Evolutionary conservation across 2,113 vertebrate genomes (phyloP).

Genomic region (Rafetus swinhoei): DNA sequence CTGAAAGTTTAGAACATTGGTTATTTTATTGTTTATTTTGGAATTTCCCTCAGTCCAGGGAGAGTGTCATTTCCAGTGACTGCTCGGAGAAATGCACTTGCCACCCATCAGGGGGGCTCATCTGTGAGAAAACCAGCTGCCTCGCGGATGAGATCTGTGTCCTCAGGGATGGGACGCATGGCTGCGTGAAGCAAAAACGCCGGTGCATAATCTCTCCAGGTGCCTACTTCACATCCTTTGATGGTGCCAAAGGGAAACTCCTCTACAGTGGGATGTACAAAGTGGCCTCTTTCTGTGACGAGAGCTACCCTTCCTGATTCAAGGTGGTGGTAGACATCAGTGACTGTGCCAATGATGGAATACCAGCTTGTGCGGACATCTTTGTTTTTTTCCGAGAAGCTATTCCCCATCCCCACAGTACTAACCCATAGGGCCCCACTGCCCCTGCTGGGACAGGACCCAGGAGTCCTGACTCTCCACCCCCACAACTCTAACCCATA

Average conservation of each 20-base stretch:
- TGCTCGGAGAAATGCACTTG: conserved; percentile 73
- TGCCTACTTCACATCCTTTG: conserved; percentile 49
- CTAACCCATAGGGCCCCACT: too few relatives aligned
- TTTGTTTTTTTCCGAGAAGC: conserved; percentile 49
- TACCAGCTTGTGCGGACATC: fast-evolving
- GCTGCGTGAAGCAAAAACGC: conserved; percentile 35
- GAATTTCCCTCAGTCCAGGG: conserved; percentile 33
- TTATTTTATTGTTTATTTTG: not conserved
- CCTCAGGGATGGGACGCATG: not conserved
- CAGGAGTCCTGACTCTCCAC: too few relatives aligned
- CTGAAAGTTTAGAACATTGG: not conserved
- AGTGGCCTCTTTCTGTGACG: conserved; percentile 44
- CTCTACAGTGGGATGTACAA: conserved; percentile 46
- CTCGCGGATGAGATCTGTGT: conserved; percentile 27
- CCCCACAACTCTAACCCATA: too few relatives aligned
- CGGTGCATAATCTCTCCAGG: not conserved
- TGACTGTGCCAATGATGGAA: not conserved
- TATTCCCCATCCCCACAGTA: too few relatives aligned
- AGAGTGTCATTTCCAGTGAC: conserved; percentile 57
- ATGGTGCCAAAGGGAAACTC: fast-evolving
- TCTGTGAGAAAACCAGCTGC: conserved; percentile 53
- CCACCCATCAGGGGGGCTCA: not conserved
- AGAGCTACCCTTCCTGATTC: conserved; percentile 37
- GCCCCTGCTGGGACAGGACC: too few relatives aligned
- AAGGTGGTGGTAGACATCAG: conserved; percentile 71